Conservation (phyloP, 2,113 vertebrate species). For the Chiloscyllium plagiosum region DNA sequence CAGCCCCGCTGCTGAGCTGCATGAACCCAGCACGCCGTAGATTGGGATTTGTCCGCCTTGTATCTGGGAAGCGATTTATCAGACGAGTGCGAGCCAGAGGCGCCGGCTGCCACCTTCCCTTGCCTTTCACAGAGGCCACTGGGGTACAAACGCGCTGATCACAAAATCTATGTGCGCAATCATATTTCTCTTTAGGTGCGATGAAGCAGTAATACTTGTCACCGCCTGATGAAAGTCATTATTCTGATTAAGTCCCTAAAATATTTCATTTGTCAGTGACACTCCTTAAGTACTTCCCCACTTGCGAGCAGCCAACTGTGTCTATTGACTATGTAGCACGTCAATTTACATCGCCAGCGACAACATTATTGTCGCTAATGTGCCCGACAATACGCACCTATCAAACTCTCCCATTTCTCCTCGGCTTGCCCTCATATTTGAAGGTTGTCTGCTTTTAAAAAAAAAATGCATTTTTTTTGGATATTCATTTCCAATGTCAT, state of each 20-base stretch:
- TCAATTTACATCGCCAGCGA: conserved; percentile 80
- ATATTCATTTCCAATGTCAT: conserved; percentile 92
- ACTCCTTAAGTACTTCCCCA: conserved; percentile 62
- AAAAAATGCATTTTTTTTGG: conserved; percentile 48
- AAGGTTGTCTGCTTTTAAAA: conserved; percentile 48
- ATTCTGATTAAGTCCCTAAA: conserved; percentile 92
- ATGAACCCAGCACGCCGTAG: conserved; percentile 58
- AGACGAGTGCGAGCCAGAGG: conserved; percentile 47
- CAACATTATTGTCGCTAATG: conserved; percentile 73
- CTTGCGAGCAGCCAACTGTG: conserved; percentile 70
- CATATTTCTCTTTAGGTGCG: conserved; percentile 78
- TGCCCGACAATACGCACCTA: conserved; percentile 47
- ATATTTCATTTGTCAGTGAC: conserved; percentile 95
- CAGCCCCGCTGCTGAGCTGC: conserved; percentile 57
- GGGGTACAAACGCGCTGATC: conserved; percentile 36
- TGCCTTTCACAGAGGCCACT: conserved; percentile 43
- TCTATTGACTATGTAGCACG: conserved; percentile 85
- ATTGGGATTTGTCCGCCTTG: conserved; percentile 46
- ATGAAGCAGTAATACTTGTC: conserved; percentile 75
- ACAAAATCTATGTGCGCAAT: conserved; percentile 49
- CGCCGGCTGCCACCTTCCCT: conserved; percentile 40
- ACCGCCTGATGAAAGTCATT: conserved; percentile 86
- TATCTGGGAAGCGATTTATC: conserved; percentile 50
- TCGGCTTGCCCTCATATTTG: conserved; percentile 56
- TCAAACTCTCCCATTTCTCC: conserved; percentile 46